Base-by-base conservation (phyloP, 2,113 vertebrate species). In the Phaethon lepturus region DNA sequence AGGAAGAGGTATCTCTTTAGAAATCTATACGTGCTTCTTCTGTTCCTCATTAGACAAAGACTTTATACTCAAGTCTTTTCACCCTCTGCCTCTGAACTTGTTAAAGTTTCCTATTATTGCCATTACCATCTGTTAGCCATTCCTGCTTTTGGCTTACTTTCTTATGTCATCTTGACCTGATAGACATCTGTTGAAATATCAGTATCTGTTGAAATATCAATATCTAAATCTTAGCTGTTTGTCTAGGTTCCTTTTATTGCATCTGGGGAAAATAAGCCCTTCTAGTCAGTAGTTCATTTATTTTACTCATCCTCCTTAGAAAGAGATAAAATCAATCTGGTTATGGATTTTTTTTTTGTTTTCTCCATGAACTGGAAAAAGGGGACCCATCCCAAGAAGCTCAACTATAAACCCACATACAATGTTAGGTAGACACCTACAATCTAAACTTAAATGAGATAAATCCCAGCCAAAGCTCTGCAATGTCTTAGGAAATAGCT, bases 271-370 rank as follows among this genome's bases (percentile, higher is more conserved):
- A 83, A 93, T 4, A 88, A 88, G 26, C 19, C 16, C 23, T 93
- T 56, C 35, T 88, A 72, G 66, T 68, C 44, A 53, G 62, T 20
- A 78, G 49, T 64, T 82, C 14, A 79, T 79, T 92, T 86, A 64
- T 93, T 90, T 93, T 38, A 82, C 33, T 90, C 75, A 76, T 79
- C 23, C 42, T 80, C 40, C 38, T 64, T 67, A 91, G 44, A 47
- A 85, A 67, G 52, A 96, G 50, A 71, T 74, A 84, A 94, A 95
- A 95, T 96, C 91, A 91, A 77, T 94, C 56, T 71, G 6, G 2
- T 2, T 94, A 78, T 92, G n/a, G 93, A 88, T 75, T 77, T 50
- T 74, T 81, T 10, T 8, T 26, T 20, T 7, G 11, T 29, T 64
- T 52, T 24, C 13, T 63, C 4, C 8, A 5, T 64, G 44, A 83